Base-by-base conservation (phyloP, 2,888 invertebrate species). In the Tethea ocularis region DNA sequence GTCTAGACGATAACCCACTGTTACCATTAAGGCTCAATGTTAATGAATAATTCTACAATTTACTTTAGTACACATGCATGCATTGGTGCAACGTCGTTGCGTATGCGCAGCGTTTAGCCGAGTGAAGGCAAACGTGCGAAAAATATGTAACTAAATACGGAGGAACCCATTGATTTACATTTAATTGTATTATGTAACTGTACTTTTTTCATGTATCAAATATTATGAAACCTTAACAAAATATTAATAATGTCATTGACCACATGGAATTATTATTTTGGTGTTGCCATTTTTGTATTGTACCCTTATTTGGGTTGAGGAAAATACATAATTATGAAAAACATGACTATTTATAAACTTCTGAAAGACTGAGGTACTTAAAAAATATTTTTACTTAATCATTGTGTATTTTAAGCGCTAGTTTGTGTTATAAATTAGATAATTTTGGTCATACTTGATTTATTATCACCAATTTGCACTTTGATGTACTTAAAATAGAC, bases 41-140 rank as follows among this genome's bases (percentile, higher is more conserved):
- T 76, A 76, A 84, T 83, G 78, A 86, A 83, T 84, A 80, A 84
- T 84, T 86, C 81, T 71, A 77, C 81, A 69, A 80, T 79, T 75
- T 74, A 68, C 71, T 62, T 64, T 70, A 77, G 74, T 80, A 80
- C 78, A 81, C 72, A 82, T 79, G 80, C 80, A 83, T 85, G 76
- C 75, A 77, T 76, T 75, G 69, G 68, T 78, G 76, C 78, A 77
- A 67, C 63, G 69, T 60, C 55, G 67, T 78, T 83, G 69, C 70
- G 80, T 84, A 84, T 83, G 84, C 84, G 71, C 66, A 59, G 57
- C 60, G 70, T 68, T 69, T 69, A 68, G 61, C 58, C 60, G 67
- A 60, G 58, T 58, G 61, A 60, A 61, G 61, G 57, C 61, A 66
- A 63, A 85, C 84, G 86, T 84, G 85, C 77, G 61, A 54, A 56